phyloP scores from a whole-genome alignment of 1,140 invertebrate species.

The Caenorhabditis briggsae region DNA sequence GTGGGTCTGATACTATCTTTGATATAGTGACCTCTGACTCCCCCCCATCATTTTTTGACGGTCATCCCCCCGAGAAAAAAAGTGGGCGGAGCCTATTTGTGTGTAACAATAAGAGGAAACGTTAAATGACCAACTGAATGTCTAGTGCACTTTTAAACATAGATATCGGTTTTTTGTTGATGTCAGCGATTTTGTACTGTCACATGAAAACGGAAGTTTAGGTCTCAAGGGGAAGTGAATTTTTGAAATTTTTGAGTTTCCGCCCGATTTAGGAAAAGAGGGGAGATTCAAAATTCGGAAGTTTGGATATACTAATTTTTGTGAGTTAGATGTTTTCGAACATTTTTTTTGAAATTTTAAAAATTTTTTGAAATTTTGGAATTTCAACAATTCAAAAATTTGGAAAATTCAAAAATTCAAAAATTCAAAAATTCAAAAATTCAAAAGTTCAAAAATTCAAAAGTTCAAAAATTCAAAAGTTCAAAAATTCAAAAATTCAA shows the following conservation, averaged over 20 bases:
- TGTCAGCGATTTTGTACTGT: not conserved
- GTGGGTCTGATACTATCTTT: conserved; percentile 8
- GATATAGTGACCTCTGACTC: conserved; percentile 28
- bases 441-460: not conserved
- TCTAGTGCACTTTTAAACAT: conserved; percentile 19
- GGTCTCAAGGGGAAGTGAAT: not conserved
- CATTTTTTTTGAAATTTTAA: not conserved
- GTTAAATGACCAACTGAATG: not conserved
- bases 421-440: not conserved
- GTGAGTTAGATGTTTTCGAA: too few relatives aligned
- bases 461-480: too few relatives aligned
- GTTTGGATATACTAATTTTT: too few relatives aligned
- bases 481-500: too few relatives aligned
- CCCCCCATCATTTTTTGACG: not conserved
- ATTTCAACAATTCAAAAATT: not conserved
- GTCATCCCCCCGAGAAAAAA: not conserved
- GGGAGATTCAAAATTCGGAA: too few relatives aligned
- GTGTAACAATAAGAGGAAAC: not conserved
- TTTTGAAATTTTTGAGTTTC: too few relatives aligned
- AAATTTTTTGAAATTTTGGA: not conserved
- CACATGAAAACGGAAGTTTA: not conserved
- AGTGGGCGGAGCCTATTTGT: not conserved
- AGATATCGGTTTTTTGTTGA: too few relatives aligned
- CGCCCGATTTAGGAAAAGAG: too few relatives aligned
- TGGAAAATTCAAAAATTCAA: not conserved